Evolutionary conservation across 2,888 invertebrate species (phyloP).

Genomic region (Brachyptera risi): DNA sequence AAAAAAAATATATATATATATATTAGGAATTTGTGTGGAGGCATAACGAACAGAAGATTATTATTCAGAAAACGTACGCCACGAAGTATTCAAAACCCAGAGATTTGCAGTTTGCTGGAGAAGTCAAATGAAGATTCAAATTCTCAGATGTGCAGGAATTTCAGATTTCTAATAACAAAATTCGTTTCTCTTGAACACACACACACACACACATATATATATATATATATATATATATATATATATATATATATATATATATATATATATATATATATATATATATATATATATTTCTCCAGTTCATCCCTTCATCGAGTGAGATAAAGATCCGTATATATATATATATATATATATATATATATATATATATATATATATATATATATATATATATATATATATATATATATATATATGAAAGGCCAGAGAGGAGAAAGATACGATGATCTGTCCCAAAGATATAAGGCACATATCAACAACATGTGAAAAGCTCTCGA

Average conservation of each 20-base stretch:
- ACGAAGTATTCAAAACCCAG: slow-evolving; percentile 15
- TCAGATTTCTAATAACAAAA: background rate
- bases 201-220: too few species aligned
- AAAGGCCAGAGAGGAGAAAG: slow-evolving; percentile 1
- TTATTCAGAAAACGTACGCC: slow-evolving; percentile 12
- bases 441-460: slow-evolving; percentile 1
- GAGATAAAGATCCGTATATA: background rate
- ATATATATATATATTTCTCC: too few species aligned
- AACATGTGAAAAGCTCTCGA: background rate
- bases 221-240: too few species aligned
- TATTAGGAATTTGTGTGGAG: background rate
- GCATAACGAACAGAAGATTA: slow-evolving; percentile 1
- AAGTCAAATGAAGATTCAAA: slow-evolving; percentile 5
- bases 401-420: too few species aligned
- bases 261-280: too few species aligned
- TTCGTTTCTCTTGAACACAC: too few species aligned
- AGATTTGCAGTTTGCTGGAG: slow-evolving; percentile 4
- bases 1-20: too few species aligned
- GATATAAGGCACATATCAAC: background rate
- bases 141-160: slow-evolving; percentile 14
- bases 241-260: too few species aligned
- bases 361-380: too few species aligned
- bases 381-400: too few species aligned
- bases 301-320: background rate
- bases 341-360: too few species aligned